A percentile compares a stretch with the other conserved stretches of the same genome.
These are phyloP conservation scores for Marmota flaviventris DNA, from an alignment of 2,113 vertebrate species.

Conservation along the genomic window DNA sequence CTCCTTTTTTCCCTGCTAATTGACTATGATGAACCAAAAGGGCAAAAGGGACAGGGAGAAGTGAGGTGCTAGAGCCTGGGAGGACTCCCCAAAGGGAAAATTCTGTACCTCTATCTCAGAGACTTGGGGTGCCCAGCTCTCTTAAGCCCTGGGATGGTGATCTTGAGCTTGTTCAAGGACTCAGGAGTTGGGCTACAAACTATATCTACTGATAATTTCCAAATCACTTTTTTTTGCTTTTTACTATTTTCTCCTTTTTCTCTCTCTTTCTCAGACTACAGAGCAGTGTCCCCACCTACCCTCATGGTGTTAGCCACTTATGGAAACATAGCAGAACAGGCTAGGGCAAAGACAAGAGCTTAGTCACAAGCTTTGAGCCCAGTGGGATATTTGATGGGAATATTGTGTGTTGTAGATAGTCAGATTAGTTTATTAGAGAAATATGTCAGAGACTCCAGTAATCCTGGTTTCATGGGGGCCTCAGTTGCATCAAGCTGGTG, in stretches of 20 bases:
- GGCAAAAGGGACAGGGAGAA: neutral
- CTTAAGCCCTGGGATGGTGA: neutral
- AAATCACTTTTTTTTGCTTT: neutral
- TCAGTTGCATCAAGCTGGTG: slow-evolving; percentile 38
- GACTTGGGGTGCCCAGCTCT: neutral
- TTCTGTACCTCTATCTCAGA: slow-evolving; percentile 18
- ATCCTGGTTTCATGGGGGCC: slow-evolving; percentile 6
- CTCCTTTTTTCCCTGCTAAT: neutral
- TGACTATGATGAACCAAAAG: neutral
- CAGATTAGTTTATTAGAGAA: slow-evolving; percentile 59
- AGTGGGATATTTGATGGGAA: slow-evolving; percentile 26
- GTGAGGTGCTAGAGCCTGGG: neutral
- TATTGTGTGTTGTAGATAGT: slow-evolving; percentile 34
- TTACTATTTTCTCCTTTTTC: slow-evolving; percentile 1
- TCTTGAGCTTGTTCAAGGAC: slow-evolving; percentile 13
- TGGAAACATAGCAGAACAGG: slow-evolving; percentile 34
- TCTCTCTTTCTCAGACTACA: slow-evolving; percentile 46
- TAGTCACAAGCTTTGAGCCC: slow-evolving; percentile 53
- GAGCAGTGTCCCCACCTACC: neutral
- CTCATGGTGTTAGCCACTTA: slow-evolving; percentile 30
- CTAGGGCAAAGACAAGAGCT: slow-evolving; percentile 58
- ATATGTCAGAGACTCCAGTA: neutral
- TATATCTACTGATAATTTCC: neutral
- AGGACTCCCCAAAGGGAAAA: neutral
- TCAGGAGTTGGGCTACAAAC: neutral